A percentile compares a stretch with the other conserved stretches of the same genome.
phyloP scores from a whole-genome alignment of 2,888 invertebrate genomes.

The Ypsolopha sequella region DNA sequence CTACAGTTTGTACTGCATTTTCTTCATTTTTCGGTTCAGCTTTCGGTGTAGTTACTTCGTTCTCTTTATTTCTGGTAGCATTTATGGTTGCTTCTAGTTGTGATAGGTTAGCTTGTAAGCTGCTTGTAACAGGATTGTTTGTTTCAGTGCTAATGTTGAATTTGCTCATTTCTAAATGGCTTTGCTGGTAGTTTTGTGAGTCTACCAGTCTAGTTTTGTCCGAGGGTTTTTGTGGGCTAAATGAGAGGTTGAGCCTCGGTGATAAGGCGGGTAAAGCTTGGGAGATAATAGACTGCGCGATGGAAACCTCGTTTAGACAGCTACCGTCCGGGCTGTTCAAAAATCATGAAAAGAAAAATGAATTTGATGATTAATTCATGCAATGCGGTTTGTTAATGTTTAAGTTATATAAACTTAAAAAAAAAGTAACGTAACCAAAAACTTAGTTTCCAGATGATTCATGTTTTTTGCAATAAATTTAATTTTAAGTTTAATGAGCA shows the following conservation, averaged over 20 bases:
- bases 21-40: slow-evolving; percentile 29
- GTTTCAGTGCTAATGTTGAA: slow-evolving; percentile 14
- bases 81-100: slow-evolving; percentile 38
- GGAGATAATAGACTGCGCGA: slow-evolving; percentile 67
- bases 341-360: slow-evolving; percentile 13
- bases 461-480: too few species aligned
- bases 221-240: slow-evolving; percentile 50
- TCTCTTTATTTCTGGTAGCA: slow-evolving; percentile 15
- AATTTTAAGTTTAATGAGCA: too few species aligned
- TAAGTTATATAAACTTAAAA: slow-evolving; percentile 2
- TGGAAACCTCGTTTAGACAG: slow-evolving; percentile 65
- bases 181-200: slow-evolving; percentile 28
- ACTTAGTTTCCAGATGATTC: too few species aligned
- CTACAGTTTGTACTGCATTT: slow-evolving; percentile 37
- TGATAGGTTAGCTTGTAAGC: slow-evolving; percentile 34
- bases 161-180: slow-evolving; percentile 44
- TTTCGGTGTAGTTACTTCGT: slow-evolving; percentile 29
- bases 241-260: slow-evolving; percentile 52
- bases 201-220: slow-evolving; percentile 61
- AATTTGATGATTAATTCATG: slow-evolving; percentile 21
- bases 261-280: slow-evolving; percentile 65
- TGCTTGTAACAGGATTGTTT: slow-evolving; percentile 13
- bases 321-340: slow-evolving; percentile 61
- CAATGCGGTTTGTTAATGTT: slow-evolving; percentile 16
- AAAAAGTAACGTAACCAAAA: slow-evolving; percentile 7